Evolutionary conservation across 2,797 vertebrate genomes (phyloP), one percentile per base, ranked within the genome.

Genomic region (Cynodonichthys magdalenae): DNA sequence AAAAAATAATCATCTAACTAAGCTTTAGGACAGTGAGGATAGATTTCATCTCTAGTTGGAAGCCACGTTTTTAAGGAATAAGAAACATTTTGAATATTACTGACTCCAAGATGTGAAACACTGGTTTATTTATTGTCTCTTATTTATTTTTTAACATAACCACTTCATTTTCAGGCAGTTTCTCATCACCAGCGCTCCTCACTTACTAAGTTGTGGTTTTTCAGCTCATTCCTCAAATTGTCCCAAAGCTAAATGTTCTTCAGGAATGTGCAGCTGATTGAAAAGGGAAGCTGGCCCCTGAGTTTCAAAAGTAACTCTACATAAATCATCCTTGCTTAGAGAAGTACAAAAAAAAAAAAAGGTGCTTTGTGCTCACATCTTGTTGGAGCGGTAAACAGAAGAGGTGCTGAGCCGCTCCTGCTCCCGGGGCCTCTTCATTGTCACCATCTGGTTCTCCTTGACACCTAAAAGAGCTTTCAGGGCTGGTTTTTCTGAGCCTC

Each of bases 401-500:
- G 66, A 71, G 71, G 42, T 52, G 69, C 57, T 69, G 75, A 63
- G 68, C 41, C 19, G 27, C 71, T 53, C 59, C 66, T 67, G 58
- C 75, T 83, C 74, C 45, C 34, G 19, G 42, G 31, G 53, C 77
- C 69, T 86, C 71, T 60, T 83, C 82, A 78, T 85, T 77, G 82
- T 86, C 79, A 82, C 86, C 85, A 85, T 87, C 80, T 88, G 85
- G 61, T 79, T 86, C 78, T 85, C 62, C 77, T 81, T 65, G 84
- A 89, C 82, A 86, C 78, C 80, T 15, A 39, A 19, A 24, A 63
- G 82, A 86, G 83, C 65, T 78, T 79, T 75, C 62, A 24, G 63
- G 79, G 82, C 77, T 83, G 85, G 2, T 24, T 24, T 75, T 59
- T 68, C 71, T 63, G 28, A 81, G 78, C 70, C 66, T 81, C 82